A percentile compares a stretch with the other conserved stretches of the same genome.
phyloP scores from a whole-genome alignment of 2,888 invertebrate genomes.

The Leuctra nigra region DNA sequence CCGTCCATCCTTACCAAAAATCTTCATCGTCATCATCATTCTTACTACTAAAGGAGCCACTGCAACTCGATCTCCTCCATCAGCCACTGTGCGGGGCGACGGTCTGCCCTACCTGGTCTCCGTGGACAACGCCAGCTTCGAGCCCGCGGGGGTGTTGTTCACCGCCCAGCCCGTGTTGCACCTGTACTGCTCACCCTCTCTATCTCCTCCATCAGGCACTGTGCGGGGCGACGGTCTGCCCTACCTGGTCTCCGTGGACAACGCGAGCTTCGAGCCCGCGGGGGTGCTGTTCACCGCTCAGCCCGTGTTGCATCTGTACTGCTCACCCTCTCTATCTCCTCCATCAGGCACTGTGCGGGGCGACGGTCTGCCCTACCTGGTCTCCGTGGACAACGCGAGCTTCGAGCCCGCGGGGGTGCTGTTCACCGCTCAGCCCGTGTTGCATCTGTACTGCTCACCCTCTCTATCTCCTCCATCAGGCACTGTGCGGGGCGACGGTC shows the following conservation, averaged over 20 bases:
- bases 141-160: slow-evolving; percentile 36
- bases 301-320: slow-evolving; percentile 25
- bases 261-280: slow-evolving; percentile 36
- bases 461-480: slow-evolving; percentile 37
- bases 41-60: too few species aligned
- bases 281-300: slow-evolving; percentile 36
- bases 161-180: slow-evolving; percentile 29
- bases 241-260: slow-evolving; percentile 39
- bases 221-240: slow-evolving; percentile 35
- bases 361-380: slow-evolving; percentile 35
- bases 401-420: slow-evolving; percentile 37
- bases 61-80: too few species aligned
- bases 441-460: slow-evolving; percentile 30
- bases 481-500: slow-evolving; percentile 36
- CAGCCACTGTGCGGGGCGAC: slow-evolving; percentile 38
- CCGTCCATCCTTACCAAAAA: too few species aligned
- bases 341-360: slow-evolving; percentile 38
- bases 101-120: slow-evolving; percentile 37
- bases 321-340: too few species aligned
- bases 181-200: too few species aligned
- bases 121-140: slow-evolving; percentile 38
- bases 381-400: slow-evolving; percentile 38
- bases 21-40: too few species aligned
- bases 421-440: slow-evolving; percentile 31
- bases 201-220: too few species aligned